phyloP scores from a whole-genome alignment of 1,140 invertebrate genomes.

The Pseudachorutes palmiensis region DNA sequence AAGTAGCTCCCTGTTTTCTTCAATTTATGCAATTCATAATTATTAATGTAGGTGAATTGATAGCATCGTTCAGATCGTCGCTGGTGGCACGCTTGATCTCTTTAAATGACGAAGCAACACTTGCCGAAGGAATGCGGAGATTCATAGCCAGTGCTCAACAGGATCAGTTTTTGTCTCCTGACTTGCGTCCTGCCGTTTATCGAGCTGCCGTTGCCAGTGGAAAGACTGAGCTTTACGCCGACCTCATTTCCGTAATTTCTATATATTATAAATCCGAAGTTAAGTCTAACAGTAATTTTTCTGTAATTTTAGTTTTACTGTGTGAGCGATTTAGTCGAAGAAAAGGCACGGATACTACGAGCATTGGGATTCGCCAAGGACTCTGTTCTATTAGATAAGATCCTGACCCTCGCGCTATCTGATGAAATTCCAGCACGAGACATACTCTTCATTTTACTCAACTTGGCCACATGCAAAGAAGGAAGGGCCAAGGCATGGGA shows the following conservation, averaged over 20 bases:
- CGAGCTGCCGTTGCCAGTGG: not conserved
- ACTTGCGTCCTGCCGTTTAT: not conserved
- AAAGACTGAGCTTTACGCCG: not conserved
- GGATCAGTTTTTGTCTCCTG: not conserved
- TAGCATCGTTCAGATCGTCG: too few species aligned
- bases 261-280: too few species aligned
- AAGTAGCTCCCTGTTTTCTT: too few species aligned
- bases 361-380: constrained; percentile 69
- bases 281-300: too few species aligned
- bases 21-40: too few species aligned
- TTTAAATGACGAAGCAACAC: not conserved
- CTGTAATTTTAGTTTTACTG: constrained; percentile 60
- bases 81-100: not conserved
- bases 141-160: not conserved
- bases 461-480: constrained; percentile 58
- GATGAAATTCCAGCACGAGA: not conserved
- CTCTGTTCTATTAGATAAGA: constrained; percentile 51
- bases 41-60: too few species aligned
- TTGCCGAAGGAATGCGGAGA: not conserved
- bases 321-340: constrained; percentile 78
- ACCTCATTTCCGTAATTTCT: not conserved
- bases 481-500: constrained; percentile 80
- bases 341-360: constrained; percentile 78
- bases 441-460: constrained; percentile 65
- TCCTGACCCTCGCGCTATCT: not conserved